Conservation (phyloP, 2,113 vertebrate species). For the Stegostoma tigrinum region DNA sequence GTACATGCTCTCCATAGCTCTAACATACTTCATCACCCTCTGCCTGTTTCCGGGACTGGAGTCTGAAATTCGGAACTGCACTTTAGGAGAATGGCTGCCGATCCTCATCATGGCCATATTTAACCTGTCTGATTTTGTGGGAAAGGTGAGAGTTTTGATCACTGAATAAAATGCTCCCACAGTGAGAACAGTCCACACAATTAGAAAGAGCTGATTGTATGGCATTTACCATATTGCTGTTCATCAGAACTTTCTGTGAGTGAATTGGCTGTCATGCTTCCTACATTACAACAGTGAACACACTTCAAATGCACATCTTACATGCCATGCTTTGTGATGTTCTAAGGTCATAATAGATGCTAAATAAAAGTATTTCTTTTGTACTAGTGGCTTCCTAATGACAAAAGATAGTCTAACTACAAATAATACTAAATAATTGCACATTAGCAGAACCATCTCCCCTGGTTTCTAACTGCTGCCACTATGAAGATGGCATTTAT, state of each 20-base stretch:
- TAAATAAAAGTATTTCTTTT: neutral
- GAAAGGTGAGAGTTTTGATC: conserved; percentile 71
- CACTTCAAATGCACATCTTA: neutral
- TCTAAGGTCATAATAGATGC: neutral
- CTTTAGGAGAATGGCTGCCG: conserved; percentile 88
- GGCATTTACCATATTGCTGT: neutral
- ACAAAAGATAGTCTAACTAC: neutral
- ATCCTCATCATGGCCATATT: conserved; percentile 99
- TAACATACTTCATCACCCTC: conserved; percentile 95
- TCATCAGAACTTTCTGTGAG: neutral
- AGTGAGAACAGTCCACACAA: no score
- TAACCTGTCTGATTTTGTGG: conserved; percentile 95
- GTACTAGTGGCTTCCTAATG: neutral
- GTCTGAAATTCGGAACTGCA: conserved; percentile 82
- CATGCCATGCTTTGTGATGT: neutral
- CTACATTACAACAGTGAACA: neutral
- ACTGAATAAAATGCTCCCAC: neutral
- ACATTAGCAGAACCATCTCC: neutral
- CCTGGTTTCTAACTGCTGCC: neutral
- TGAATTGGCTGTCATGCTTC: neutral
- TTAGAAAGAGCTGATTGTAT: neutral
- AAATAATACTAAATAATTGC: neutral
- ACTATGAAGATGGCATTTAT: neutral
- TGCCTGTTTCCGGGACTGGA: conserved; percentile 92
- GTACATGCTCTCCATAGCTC: conserved; percentile 90